Evolutionary conservation across 2,113 vertebrate species (phyloP).

Genomic region (Halcyon senegalensis): DNA sequence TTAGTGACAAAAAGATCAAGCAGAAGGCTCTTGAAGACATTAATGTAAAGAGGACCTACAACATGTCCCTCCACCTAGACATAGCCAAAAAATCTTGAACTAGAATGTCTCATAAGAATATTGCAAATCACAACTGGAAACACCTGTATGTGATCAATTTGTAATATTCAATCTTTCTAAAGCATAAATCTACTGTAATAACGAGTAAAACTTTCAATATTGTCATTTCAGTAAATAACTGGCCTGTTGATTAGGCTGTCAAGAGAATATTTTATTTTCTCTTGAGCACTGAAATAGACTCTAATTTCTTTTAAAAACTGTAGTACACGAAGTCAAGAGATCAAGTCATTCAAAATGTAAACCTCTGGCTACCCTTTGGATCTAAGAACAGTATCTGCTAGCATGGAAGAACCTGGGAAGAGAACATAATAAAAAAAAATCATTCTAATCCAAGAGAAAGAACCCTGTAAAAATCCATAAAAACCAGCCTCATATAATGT

Average conservation of each 20-base stretch:
- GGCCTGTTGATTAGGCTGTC: not conserved
- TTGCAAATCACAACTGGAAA: not conserved
- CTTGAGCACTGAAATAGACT: not conserved
- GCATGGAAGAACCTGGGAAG: not conserved
- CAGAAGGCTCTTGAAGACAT: not conserved
- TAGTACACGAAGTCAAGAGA: not conserved
- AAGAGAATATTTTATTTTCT: not conserved
- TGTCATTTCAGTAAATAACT: not conserved
- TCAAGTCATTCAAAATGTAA: not conserved
- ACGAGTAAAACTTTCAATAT: not conserved
- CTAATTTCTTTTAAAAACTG: not conserved
- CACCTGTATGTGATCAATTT: not conserved
- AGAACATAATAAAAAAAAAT: conserved; percentile 12
- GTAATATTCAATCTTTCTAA: not conserved
- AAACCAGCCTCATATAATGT: not conserved
- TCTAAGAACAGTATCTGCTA: not conserved
- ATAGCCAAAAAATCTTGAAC: not conserved
- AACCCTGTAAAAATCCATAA: not conserved
- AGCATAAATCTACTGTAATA: not conserved
- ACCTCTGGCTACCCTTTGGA: not conserved
- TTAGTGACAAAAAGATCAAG: not conserved
- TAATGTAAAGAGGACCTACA: not conserved
- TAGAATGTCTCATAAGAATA: not conserved
- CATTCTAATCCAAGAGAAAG: not conserved
- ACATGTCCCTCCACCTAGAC: not conserved